Percentiles rank a stretch among this genome's conserved stretches.
These are phyloP conservation scores for Eriocheir sinensis DNA, from an alignment of 1,140 invertebrate species.

Conservation along the genomic window DNA sequence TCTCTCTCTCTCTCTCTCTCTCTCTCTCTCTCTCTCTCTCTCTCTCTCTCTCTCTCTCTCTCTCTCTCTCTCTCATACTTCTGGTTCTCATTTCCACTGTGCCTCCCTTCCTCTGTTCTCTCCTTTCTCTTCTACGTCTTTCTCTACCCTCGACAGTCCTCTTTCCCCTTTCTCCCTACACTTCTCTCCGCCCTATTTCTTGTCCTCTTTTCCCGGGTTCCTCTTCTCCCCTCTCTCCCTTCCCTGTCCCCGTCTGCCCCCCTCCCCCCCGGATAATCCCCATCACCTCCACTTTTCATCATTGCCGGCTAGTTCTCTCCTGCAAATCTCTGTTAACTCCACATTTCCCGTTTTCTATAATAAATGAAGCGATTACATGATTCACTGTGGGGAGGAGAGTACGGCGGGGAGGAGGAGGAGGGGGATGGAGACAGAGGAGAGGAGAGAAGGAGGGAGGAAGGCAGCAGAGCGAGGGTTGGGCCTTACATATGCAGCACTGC, in stretches of 20 bases:
- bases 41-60: not conserved
- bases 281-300: not conserved
- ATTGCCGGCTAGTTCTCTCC: not conserved
- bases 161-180: too few species aligned
- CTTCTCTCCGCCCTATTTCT: too few species aligned
- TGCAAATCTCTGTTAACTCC: not conserved
- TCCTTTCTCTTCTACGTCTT: too few species aligned
- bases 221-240: too few species aligned
- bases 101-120: too few species aligned
- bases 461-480: not conserved
- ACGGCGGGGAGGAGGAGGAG: not conserved
- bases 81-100: too few species aligned
- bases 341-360: constrained; percentile 16
- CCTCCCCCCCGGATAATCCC: not conserved
- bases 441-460: not conserved
- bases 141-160: too few species aligned
- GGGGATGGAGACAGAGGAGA: not conserved
- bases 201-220: too few species aligned
- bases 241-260: not conserved
- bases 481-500: constrained; percentile 1
- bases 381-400: constrained; percentile 18
- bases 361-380: constrained; percentile 4
- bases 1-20: not conserved
- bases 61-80: not conserved
- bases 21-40: not conserved